Evolutionary conservation across 2,113 vertebrate genomes (phyloP).

Genomic region (Dascyllus trimaculatus): DNA sequence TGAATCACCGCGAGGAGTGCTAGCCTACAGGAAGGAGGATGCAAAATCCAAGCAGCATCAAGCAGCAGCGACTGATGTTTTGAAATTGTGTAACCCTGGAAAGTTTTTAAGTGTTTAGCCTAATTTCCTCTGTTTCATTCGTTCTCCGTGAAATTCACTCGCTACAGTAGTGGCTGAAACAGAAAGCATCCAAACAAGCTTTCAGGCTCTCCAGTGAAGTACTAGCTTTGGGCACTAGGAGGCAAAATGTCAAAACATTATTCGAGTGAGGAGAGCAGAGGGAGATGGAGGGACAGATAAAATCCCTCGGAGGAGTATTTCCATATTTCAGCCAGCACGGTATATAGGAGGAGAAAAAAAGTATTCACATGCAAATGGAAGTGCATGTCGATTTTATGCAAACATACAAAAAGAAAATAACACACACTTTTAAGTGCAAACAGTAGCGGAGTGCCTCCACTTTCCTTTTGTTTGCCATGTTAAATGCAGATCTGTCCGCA

Average conservation of each 20-base stretch:
- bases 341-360: slow-evolving; percentile 43
- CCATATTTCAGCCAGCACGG: slow-evolving; percentile 8
- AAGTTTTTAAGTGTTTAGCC: neutral
- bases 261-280: slow-evolving; percentile 18
- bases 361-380: slow-evolving; percentile 72
- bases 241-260: slow-evolving; percentile 59
- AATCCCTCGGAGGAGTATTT: slow-evolving; percentile 25
- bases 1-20: neutral
- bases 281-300: slow-evolving; percentile 15
- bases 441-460: slow-evolving; percentile 37
- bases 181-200: slow-evolving; percentile 43
- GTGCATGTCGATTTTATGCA: slow-evolving; percentile 65
- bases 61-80: slow-evolving; percentile 14
- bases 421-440: slow-evolving; percentile 44
- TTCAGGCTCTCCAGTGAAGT: slow-evolving; percentile 40
- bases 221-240: slow-evolving; percentile 50
- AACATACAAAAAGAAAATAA: slow-evolving; percentile 36
- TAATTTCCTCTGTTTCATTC: slow-evolving; percentile 15
- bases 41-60: slow-evolving; percentile 19
- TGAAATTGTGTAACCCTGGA: neutral
- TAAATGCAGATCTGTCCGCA: slow-evolving; percentile 28
- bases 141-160: slow-evolving; percentile 20
- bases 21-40: slow-evolving; percentile 13
- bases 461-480: slow-evolving; percentile 36
- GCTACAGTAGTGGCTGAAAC: neutral